Conservation (phyloP, 2,888 invertebrate species). For the Margaritifera margaritifera region DNA sequence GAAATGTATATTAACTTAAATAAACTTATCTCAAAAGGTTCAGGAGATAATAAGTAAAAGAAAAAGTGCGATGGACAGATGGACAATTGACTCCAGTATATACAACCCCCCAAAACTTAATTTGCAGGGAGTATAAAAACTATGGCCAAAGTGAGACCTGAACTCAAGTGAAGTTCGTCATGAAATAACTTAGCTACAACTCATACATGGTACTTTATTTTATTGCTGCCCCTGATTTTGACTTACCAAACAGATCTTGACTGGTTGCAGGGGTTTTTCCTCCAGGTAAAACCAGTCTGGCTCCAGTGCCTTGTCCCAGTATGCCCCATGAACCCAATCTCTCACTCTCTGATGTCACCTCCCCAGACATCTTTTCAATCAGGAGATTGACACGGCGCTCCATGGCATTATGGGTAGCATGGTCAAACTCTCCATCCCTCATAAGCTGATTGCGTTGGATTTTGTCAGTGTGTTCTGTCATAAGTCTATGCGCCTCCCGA, state of each 20-base stretch:
- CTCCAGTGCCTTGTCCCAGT: constrained; percentile 64
- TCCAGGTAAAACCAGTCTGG: constrained; percentile 49
- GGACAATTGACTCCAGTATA: too few species aligned
- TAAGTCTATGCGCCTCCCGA: constrained; percentile 56
- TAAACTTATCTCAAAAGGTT: too few species aligned
- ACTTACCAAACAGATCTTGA: constrained; percentile 57
- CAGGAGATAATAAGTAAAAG: too few species aligned
- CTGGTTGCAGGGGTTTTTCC: constrained; percentile 47
- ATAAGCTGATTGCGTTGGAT: constrained; percentile 57
- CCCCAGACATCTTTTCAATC: constrained; percentile 59
- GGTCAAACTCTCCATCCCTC: constrained; percentile 57
- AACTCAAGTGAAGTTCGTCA: too few species aligned
- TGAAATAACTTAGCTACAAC: too few species aligned
- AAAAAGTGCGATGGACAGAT: too few species aligned
- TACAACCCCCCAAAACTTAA: too few species aligned
- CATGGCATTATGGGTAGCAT: constrained; percentile 48
- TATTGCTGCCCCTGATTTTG: too few species aligned
- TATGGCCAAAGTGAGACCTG: too few species aligned
- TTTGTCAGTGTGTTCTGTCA: constrained; percentile 60
- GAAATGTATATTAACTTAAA: too few species aligned
- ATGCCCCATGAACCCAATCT: constrained; percentile 68
- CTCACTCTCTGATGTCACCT: constrained; percentile 57
- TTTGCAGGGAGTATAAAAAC: too few species aligned
- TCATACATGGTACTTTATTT: too few species aligned
- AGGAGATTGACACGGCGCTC: constrained; percentile 54